A percentile compares a stretch with the other conserved stretches of the same genome.
Conservation (phyloP, 2,797 vertebrate genomes). For the Falco naumanni region DNA sequence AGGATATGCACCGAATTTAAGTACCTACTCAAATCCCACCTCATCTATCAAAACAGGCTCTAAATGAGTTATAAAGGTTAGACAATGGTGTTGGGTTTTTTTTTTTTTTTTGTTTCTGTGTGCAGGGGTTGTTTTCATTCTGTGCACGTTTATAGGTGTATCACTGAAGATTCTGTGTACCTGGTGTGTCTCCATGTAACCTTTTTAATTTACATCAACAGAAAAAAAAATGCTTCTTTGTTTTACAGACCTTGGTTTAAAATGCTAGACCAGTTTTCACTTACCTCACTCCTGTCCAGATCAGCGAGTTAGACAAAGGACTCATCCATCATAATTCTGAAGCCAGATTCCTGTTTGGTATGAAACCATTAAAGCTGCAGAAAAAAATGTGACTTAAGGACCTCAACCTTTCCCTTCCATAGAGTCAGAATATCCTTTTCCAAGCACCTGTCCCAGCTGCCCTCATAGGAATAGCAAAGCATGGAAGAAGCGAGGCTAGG, state of each 20-base stretch:
- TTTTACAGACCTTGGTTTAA: neutral
- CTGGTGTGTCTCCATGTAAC: neutral
- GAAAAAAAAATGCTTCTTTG: neutral
- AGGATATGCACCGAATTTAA: neutral
- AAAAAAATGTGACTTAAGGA: neutral
- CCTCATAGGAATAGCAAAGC: neutral
- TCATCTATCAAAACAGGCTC: neutral
- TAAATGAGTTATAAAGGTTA: neutral
- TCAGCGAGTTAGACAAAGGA: neutral
- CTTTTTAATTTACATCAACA: neutral
- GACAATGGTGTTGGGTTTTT: too few species aligned
- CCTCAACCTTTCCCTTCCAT: neutral
- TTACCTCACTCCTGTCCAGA: neutral
- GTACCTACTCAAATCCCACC: neutral
- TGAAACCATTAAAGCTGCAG: neutral
- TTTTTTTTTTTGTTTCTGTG: neutral
- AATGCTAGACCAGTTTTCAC: neutral
- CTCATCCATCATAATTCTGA: neutral
- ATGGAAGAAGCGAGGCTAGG: neutral
- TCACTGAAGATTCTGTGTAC: neutral
- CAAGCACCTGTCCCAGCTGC: neutral
- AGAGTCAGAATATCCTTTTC: neutral
- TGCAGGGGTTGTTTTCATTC: neutral
- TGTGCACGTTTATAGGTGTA: neutral
- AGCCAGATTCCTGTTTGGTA: slow-evolving; percentile 8